phyloP scores from a whole-genome alignment of 1,140 invertebrate species.

The Neodiprion pinetum region DNA sequence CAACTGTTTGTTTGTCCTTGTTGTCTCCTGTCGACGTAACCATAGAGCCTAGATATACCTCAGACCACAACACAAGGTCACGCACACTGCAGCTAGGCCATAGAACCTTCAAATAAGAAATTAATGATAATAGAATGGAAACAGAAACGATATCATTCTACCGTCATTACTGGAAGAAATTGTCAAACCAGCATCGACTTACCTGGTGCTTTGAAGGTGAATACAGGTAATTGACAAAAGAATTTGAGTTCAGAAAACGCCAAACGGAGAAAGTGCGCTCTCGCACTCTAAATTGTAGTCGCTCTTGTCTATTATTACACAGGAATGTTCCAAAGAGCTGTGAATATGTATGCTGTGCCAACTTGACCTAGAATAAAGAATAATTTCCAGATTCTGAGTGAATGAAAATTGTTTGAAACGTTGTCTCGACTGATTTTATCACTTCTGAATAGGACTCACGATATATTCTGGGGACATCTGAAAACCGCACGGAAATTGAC shows the following conservation, averaged over 20 bases:
- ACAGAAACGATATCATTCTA: neutral
- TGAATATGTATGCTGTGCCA: slow-evolving; percentile 94
- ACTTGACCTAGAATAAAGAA: slow-evolving; percentile 78
- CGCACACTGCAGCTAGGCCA: slow-evolving; percentile 86
- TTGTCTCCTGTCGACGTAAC: slow-evolving; percentile 54
- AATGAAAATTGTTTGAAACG: neutral
- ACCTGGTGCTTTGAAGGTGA: slow-evolving; percentile 63
- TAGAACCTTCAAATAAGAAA: slow-evolving; percentile 70
- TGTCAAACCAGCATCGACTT: slow-evolving; percentile 20
- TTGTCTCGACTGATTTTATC: neutral
- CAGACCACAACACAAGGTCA: slow-evolving; percentile 83
- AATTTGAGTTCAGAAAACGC: slow-evolving; percentile 79
- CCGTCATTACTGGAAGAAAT: slow-evolving; percentile 11
- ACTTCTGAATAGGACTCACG: slow-evolving; percentile 65
- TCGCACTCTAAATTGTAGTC: slow-evolving; percentile 70
- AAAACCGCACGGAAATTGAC: slow-evolving; percentile 92
- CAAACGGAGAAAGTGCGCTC: slow-evolving; percentile 87
- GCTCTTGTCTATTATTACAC: slow-evolving; percentile 86
- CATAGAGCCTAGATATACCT: slow-evolving; percentile 79
- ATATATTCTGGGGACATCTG: slow-evolving; percentile 94
- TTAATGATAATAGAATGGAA: slow-evolving; percentile 21
- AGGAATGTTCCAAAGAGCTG: slow-evolving; percentile 97
- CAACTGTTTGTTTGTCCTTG: slow-evolving; percentile 52
- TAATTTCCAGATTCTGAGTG: neutral
- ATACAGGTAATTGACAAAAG: slow-evolving; percentile 90